These are phyloP conservation scores for Subanguina moxae DNA, from an alignment of 1,140 invertebrate genomes.

Conservation along the genomic window DNA sequence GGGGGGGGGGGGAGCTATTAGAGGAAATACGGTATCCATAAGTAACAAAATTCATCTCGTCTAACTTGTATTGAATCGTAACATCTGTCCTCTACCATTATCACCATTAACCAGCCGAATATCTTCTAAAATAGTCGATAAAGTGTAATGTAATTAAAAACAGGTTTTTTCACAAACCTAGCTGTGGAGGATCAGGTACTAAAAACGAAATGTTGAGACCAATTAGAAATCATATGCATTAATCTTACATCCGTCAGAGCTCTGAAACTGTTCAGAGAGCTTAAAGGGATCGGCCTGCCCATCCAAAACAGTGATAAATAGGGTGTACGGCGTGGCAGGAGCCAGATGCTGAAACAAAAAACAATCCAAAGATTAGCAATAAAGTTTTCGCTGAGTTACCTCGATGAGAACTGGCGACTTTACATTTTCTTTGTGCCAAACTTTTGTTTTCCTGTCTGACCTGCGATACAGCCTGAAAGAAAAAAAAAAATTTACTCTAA, in stretches of 20 bases:
- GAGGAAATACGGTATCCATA: too few species aligned
- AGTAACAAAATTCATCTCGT: too few species aligned
- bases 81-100: conserved; percentile 35
- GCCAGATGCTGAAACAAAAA: conserved; percentile 19
- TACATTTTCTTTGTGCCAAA: conserved; percentile 39
- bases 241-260: conserved; percentile 32
- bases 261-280: conserved; percentile 50
- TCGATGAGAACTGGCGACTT: conserved; percentile 49
- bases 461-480: conserved; percentile 38
- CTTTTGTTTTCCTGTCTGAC: conserved; percentile 26
- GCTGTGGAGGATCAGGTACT: conserved; percentile 10
- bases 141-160: too few species aligned
- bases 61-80: too few species aligned
- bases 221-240: not conserved
- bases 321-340: conserved; percentile 56
- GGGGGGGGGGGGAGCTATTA: too few species aligned
- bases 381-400: too few species aligned
- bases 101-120: conserved; percentile 38
- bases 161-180: too few species aligned
- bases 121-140: conserved; percentile 24
- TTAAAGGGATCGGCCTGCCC: conserved; percentile 50
- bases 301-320: conserved; percentile 48
- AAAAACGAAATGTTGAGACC: not conserved
- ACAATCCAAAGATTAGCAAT: too few species aligned
- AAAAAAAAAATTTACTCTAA: too few species aligned